Percentiles rank a stretch among this genome's conserved stretches.
Evolutionary conservation across 2,113 vertebrate species (phyloP).

Genomic region (Phalacrocorax pelagicus): DNA sequence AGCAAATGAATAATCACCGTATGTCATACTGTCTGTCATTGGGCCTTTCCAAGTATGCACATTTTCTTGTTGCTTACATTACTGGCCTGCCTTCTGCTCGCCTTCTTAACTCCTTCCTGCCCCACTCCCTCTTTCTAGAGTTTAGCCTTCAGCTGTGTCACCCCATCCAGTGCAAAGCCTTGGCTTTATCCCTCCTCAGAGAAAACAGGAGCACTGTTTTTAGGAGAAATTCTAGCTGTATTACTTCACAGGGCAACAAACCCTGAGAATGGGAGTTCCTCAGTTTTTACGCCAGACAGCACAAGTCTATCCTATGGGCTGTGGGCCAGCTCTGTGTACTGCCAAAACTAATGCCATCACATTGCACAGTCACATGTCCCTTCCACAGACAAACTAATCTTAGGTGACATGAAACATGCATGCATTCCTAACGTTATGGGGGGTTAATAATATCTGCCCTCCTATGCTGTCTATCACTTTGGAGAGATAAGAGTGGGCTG

Average conservation of each 20-base stretch:
- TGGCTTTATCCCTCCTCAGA: neutral
- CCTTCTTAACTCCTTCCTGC: conserved; percentile 14
- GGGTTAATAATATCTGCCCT: neutral
- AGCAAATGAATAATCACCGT: conserved; percentile 10
- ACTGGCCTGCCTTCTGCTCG: conserved; percentile 26
- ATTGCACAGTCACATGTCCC: neutral
- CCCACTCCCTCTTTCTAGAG: neutral
- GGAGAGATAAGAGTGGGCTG: neutral
- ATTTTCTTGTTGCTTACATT: conserved; percentile 45
- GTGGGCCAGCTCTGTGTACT: neutral
- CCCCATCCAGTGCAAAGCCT: rapidly evolving
- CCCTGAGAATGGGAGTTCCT: neutral
- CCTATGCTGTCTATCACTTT: neutral
- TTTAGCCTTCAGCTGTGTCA: neutral
- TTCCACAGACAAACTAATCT: neutral
- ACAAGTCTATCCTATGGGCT: neutral
- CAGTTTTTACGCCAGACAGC: neutral
- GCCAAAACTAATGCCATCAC: neutral
- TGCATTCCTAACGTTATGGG: neutral
- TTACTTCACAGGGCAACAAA: neutral
- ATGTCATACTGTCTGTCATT: conserved; percentile 36
- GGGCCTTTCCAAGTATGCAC: conserved; percentile 7
- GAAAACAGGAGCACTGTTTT: neutral
- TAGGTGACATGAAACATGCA: neutral
- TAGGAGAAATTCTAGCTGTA: neutral